These are phyloP conservation scores for Fukomys damarensis DNA, from an alignment of 2,113 vertebrate genomes.

Conservation along the genomic window DNA sequence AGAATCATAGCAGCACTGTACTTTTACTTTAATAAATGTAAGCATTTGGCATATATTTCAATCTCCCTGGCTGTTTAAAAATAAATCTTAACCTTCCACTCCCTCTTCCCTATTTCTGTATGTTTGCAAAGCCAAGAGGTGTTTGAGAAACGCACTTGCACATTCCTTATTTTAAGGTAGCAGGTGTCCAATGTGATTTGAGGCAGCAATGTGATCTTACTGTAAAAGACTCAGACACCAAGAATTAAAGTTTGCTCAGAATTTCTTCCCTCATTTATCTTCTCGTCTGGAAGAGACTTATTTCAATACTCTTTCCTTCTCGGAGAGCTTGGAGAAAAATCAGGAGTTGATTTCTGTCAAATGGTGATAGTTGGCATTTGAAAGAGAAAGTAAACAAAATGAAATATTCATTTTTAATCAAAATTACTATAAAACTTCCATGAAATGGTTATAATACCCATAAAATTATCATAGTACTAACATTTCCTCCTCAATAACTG, in stretches of 20 bases:
- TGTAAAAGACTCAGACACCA: neutral
- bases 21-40: neutral
- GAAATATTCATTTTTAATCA: conserved; percentile 12
- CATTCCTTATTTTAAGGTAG: too few relatives aligned
- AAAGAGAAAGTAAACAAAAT: conserved; percentile 45
- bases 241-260: neutral
- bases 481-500: neutral
- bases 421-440: neutral
- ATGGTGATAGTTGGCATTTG: neutral
- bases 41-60: neutral
- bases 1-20: neutral
- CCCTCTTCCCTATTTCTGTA: neutral
- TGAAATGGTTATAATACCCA: neutral
- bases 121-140: too few relatives aligned
- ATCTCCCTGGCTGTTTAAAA: neutral
- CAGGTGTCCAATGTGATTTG: neutral
- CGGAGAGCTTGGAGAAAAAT: conserved; percentile 40
- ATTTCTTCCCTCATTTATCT: neutral
- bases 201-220: neutral
- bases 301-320: neutral
- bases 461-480: neutral
- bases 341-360: conserved; percentile 18
- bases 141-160: too few relatives aligned
- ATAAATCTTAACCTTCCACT: neutral
- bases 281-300: neutral